A percentile compares a stretch with the other conserved stretches of the same genome.
phyloP scores from a whole-genome alignment of 1,140 invertebrate species.

The Ephestia elutella region DNA sequence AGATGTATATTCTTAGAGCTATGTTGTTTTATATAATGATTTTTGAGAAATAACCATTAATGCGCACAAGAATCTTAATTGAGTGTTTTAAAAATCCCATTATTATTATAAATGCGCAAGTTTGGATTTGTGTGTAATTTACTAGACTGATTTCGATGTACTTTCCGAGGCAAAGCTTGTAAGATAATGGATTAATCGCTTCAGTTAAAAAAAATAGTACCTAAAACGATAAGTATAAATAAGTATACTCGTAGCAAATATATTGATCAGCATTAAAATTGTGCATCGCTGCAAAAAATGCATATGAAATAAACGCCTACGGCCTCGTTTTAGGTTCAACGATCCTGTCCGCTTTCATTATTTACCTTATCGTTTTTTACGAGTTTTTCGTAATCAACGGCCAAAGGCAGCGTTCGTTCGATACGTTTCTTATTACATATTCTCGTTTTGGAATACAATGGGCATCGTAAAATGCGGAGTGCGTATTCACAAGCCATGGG shows the following conservation, averaged over 20 bases:
- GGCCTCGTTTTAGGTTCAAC: neutral
- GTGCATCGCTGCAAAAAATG: neutral
- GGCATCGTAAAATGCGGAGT: slow-evolving; percentile 36
- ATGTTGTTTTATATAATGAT: neutral
- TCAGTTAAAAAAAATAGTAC: too few relatives aligned
- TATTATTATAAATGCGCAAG: too few relatives aligned
- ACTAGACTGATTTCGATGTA: too few relatives aligned
- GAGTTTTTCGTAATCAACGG: neutral
- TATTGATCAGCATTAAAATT: too few relatives aligned
- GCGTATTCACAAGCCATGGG: slow-evolving; percentile 58
- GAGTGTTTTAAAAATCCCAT: too few relatives aligned
- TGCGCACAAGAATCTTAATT: too few relatives aligned
- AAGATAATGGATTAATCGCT: too few relatives aligned
- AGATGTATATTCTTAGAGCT: neutral
- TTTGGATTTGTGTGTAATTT: too few relatives aligned
- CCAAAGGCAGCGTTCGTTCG: neutral
- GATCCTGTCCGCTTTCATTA: neutral
- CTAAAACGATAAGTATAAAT: too few relatives aligned
- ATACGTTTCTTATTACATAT: slow-evolving; percentile 37
- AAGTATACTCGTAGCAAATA: too few relatives aligned
- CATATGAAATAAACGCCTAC: neutral
- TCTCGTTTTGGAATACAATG: slow-evolving; percentile 51
- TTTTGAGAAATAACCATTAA: neutral
- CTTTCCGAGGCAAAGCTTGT: too few relatives aligned
- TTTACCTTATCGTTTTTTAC: neutral